Evolutionary conservation across 2,797 vertebrate species (phyloP), one percentile per base, ranked within the genome.

Genomic region (Rhynchonycteris naso): DNA sequence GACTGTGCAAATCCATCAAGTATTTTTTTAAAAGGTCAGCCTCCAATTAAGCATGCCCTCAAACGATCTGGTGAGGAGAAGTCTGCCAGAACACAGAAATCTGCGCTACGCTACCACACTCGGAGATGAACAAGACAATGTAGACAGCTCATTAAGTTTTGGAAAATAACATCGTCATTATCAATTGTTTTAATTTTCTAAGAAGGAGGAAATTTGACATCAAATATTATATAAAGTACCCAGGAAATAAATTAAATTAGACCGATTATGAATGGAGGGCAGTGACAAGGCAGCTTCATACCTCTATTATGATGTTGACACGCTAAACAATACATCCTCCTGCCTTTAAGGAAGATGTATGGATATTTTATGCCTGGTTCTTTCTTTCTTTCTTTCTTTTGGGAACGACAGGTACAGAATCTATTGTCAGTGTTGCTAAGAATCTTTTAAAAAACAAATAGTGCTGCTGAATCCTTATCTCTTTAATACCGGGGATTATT

Each of bases 141-240:
- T 24, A 5, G 74, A 63, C 52, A 71, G 81, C 30, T 94, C 68
- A 92, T 58, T 26, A 71, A 26, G 58, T 61, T 90, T 61, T 91
- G 47, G 54, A 92, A 95, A 94, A 92, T 54, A 81, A 6, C 72
- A 59, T 52, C 19, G 30, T 91, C 90, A 84, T 82, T 69, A 66
- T 54, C 86, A 65, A 87, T 91, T 91, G 80, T 93, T 97, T 96
- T 71, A 97, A 68, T 93, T 96, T 94, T 96, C 88, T 95, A 93
- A 89, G 72, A 43, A 97, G 88, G 43, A 78, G 58, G 92, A 90
- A 91, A 93, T 78, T 93, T 96, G 80, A 80, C 71, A 93, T 30
- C 14, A 74, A 65, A 91, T 96, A 84, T 16, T 21, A 14, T 75
- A 80, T 33, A 92, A 52, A 80, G 63, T 71, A 83, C 47, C 0